A percentile compares a stretch with the other conserved stretches of the same genome.
These are phyloP conservation scores for Syritta pipiens DNA, from an alignment of 2,888 invertebrate species.

Conservation along the genomic window DNA sequence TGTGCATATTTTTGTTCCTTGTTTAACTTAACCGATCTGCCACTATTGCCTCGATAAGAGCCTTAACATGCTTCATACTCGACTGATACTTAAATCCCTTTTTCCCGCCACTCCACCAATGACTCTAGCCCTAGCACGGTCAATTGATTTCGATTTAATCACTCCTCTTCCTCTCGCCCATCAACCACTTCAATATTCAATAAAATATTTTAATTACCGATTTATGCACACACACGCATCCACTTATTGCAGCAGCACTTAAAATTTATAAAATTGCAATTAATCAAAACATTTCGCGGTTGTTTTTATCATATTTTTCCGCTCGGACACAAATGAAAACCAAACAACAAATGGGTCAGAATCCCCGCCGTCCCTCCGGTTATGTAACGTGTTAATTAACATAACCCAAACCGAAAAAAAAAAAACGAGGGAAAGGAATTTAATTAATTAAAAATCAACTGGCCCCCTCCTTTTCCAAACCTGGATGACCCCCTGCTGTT, in stretches of 20 bases:
- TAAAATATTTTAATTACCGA: slow-evolving; percentile 41
- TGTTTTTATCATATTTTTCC: slow-evolving; percentile 22
- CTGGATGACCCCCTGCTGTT: too few relatives aligned
- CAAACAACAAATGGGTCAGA: slow-evolving; percentile 17
- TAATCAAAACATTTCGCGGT: slow-evolving; percentile 43
- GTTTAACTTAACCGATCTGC: neutral
- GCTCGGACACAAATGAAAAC: neutral
- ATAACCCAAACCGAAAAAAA: neutral
- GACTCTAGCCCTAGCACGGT: neutral
- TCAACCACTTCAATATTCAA: neutral
- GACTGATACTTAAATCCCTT: neutral
- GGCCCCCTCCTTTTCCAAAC: too few relatives aligned
- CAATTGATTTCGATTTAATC: slow-evolving; percentile 26
- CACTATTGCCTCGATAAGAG: neutral
- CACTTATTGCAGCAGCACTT: slow-evolving; percentile 26
- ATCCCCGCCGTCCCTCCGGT: too few relatives aligned
- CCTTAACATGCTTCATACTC: neutral
- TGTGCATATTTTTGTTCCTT: too few relatives aligned
- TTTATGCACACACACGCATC: slow-evolving; percentile 48
- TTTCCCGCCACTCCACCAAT: neutral
- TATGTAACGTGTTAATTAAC: slow-evolving; percentile 42
- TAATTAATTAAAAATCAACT: slow-evolving; percentile 58
- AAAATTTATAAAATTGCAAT: slow-evolving; percentile 35
- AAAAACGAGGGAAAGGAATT: neutral
- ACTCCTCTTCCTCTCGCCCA: neutral